Evolutionary conservation across 2,113 vertebrate genomes (phyloP).

Genomic region (Nerophis ophidion): DNA sequence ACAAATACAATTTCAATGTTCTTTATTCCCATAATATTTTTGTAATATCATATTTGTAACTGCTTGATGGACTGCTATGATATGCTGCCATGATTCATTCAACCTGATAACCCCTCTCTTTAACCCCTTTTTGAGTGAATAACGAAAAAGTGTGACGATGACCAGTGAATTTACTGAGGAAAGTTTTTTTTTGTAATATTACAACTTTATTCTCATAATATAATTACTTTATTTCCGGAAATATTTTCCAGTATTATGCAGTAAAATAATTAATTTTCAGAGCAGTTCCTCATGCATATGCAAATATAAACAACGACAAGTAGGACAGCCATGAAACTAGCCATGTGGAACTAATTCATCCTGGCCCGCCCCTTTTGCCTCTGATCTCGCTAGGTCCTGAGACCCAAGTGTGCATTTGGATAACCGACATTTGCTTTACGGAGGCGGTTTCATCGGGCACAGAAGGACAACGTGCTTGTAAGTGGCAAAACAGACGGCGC

Average conservation of each 20-base stretch:
- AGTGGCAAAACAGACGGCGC: conserved; percentile 9
- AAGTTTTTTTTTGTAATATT: too few relatives aligned
- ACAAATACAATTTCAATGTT: too few relatives aligned
- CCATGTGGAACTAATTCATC: conserved; percentile 37
- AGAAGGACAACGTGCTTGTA: background rate
- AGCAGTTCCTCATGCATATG: background rate
- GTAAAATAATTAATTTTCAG: background rate
- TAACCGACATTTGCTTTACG: background rate
- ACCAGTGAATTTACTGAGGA: too few relatives aligned
- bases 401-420: conserved; percentile 10
- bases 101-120: too few relatives aligned
- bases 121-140: too few relatives aligned
- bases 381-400: conserved; percentile 17
- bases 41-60: too few relatives aligned
- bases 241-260: background rate
- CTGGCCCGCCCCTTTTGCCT: conserved; percentile 7
- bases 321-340: conserved; percentile 39
- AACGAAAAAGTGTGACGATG: too few relatives aligned
- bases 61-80: too few relatives aligned
- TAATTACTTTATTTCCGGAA: background rate
- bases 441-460: background rate
- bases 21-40: too few relatives aligned
- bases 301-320: conserved; percentile 18
- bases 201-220: too few relatives aligned
- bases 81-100: too few relatives aligned